Evolutionary conservation across 2,888 invertebrate species (phyloP).

Genomic region (Spicauda simplicius): DNA sequence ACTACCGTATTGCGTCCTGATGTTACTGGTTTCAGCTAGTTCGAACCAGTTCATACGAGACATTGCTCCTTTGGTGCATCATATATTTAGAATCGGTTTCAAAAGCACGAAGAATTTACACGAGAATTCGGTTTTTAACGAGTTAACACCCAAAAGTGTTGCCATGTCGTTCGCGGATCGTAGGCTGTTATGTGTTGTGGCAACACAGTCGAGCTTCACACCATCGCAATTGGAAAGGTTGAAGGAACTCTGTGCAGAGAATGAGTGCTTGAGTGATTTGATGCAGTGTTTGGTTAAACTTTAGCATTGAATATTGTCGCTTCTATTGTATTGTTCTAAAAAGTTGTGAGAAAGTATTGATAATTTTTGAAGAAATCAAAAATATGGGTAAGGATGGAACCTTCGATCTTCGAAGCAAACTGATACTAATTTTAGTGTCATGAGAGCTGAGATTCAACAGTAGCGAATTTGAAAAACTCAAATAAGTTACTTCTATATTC

Average conservation of each 20-base stretch:
- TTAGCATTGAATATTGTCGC: neutral
- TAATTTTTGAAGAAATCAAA: too few species aligned
- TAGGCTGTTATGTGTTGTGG: constrained; percentile 69
- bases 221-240: constrained; percentile 67
- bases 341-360: too few species aligned
- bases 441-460: too few species aligned
- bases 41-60: constrained; percentile 62
- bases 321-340: too few species aligned
- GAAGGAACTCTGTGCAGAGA: constrained; percentile 65
- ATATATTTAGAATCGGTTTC: constrained; percentile 50
- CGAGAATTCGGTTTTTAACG: constrained; percentile 56
- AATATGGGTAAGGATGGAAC: too few species aligned
- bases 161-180: constrained; percentile 69
- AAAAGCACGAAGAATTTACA: neutral
- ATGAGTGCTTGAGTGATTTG: constrained; percentile 65
- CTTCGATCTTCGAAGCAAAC: too few species aligned
- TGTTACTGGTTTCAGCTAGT: constrained; percentile 71
- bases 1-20: constrained; percentile 67
- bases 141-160: constrained; percentile 45
- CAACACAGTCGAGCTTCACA: constrained; percentile 67
- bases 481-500: too few species aligned
- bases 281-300: constrained; percentile 53
- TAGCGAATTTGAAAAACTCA: too few species aligned
- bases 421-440: too few species aligned
- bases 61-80: constrained; percentile 59